phyloP scores from a whole-genome alignment of 2,888 invertebrate genomes.

The Ichneumon xanthorius region DNA sequence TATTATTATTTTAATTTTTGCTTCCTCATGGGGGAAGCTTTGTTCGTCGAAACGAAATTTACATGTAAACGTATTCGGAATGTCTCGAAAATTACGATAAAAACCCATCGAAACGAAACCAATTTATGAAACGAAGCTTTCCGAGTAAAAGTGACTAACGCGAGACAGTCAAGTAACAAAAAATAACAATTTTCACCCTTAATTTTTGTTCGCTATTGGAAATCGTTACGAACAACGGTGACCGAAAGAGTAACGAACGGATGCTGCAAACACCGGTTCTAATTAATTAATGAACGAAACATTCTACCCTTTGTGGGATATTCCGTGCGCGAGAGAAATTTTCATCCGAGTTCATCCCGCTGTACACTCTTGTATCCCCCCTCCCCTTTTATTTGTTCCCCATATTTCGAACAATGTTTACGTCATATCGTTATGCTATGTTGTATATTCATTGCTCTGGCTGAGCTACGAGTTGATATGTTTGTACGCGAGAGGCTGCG shows the following conservation, averaged over 20 bases:
- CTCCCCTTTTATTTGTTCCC: conserved; percentile 22
- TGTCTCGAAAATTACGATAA: too few relatives aligned
- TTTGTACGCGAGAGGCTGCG: conserved; percentile 17
- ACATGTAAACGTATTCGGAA: too few relatives aligned
- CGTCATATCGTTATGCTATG: background rate
- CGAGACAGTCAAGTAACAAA: too few relatives aligned
- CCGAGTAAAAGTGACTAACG: too few relatives aligned
- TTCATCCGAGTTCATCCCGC: conserved; percentile 19
- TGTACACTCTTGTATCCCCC: background rate
- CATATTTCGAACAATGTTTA: conserved; percentile 30
- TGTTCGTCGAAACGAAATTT: too few relatives aligned
- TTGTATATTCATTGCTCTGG: background rate
- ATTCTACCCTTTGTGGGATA: conserved; percentile 16
- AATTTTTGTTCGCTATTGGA: background rate
- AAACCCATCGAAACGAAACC: too few relatives aligned
- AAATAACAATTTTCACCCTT: too few relatives aligned
- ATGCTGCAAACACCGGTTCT: conserved; percentile 15
- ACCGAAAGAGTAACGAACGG: conserved; percentile 3
- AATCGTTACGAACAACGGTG: background rate
- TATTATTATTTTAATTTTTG: too few relatives aligned
- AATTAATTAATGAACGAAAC: conserved; percentile 43
- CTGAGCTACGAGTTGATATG: conserved; percentile 34
- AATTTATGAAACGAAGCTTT: too few relatives aligned
- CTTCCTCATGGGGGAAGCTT: too few relatives aligned
- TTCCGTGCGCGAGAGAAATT: conserved; percentile 16